These are phyloP conservation scores for Bombycilla garrulus DNA, from an alignment of 2,113 vertebrate species.

Conservation along the genomic window DNA sequence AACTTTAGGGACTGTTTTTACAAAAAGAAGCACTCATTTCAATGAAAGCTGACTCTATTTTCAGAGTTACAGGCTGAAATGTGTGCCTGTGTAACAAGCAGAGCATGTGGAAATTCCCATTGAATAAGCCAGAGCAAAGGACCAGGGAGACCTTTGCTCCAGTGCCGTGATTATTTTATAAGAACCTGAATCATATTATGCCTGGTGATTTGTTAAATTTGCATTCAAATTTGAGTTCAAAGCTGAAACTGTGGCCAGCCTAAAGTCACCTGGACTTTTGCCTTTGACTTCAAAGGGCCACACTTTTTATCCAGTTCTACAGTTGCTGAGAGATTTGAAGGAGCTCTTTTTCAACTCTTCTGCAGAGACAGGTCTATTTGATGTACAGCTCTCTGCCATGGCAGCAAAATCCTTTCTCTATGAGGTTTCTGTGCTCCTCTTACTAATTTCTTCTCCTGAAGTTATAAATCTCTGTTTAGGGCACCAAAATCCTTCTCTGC, in stretches of 20 bases:
- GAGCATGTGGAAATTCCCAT: background rate
- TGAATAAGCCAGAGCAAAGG: background rate
- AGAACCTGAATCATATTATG: background rate
- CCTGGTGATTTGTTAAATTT: constrained; percentile 29
- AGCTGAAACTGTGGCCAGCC: background rate
- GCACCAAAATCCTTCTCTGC: background rate
- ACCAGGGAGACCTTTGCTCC: background rate
- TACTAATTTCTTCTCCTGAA: background rate
- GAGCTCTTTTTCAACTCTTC: background rate
- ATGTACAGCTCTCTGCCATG: background rate
- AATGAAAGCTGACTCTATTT: background rate
- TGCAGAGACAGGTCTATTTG: background rate
- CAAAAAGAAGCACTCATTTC: background rate
- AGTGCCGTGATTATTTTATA: background rate
- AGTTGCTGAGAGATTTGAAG: background rate
- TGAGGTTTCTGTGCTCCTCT: background rate
- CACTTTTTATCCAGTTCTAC: background rate
- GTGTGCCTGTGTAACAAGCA: background rate
- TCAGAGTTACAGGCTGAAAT: background rate
- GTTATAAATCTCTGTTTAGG: constrained; percentile 33
- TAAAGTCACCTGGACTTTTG: constrained; percentile 10
- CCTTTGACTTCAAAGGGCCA: constrained; percentile 39
- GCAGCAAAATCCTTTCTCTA: background rate
- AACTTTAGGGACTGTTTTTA: background rate
- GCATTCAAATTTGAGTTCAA: constrained; percentile 5